Base-by-base conservation (phyloP, 92 coral and sea anemone species). In the Pocillopora grandis region DNA sequence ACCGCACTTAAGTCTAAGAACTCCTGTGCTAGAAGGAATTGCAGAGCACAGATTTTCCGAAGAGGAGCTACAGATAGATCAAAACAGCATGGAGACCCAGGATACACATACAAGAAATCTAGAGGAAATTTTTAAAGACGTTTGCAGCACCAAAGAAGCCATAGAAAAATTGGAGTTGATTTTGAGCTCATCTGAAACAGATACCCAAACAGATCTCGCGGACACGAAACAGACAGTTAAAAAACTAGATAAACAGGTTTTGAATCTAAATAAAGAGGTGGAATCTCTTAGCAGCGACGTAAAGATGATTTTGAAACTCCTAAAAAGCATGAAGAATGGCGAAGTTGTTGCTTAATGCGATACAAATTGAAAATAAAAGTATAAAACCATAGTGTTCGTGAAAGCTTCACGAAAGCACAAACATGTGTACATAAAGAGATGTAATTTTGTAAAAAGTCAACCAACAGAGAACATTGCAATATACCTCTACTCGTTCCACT, bases 171-270 rank as follows among this genome's bases (percentile, higher is more conserved):
- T 93, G 23, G 93, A 91, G 35, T n/a, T 48, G 79, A 77, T 91
- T 58, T 88, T 91, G 10, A 68, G 79, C 37, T 86, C 93, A 18
- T 85, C 97, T 18, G 95, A 84, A 49, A 92, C 93, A 16, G 74
- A 83, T 56, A 14, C 80, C 14, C 15, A 74, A 21, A 71, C 87
- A 4, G 90, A 87, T 48, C 70, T 81, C n/a, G 81, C 88, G 27
- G 93, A 91, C 72, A 93, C 95, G 33, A 91, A 85, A 73, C 90
- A 93, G 68, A 89, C 94, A 14, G 93, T 93, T 58, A 75, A 89
- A 57, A 80, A 85, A 62, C 87, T 93, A 31, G 93, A 89, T 73
- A 75, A 84, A 76, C 93, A 92, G 85, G 98, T 93, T 56, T 31
- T 78, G 18, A 58, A 79, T 49, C 60, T 93, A 79, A 93, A 85